Base-by-base conservation (phyloP, 2,113 vertebrate species). In the Tonatia bakeri region DNA sequence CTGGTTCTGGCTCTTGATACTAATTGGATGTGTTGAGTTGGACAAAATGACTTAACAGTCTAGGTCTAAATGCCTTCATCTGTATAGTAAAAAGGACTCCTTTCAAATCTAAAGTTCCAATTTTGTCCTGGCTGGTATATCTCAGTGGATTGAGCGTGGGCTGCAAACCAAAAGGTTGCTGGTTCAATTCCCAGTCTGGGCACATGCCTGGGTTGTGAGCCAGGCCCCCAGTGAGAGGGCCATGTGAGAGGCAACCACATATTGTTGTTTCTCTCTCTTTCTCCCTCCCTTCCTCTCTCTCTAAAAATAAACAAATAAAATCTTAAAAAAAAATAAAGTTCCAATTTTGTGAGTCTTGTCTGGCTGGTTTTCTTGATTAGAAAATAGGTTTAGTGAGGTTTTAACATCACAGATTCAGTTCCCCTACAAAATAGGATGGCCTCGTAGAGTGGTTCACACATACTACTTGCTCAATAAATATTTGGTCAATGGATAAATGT, bases 401-500 rank as follows among this genome's bases (percentile, higher is more conserved):
- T 85, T 82, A 88, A 69, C 67, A 91, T 56, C 72, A 94, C 43
- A 69, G 80, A 88, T 73, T 92, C 61, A 83, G 31, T 81, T 95
- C 75, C 87, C 89, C 76, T 82, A 54, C 24, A 94, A 80, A 79
- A 79, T 70, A 80, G 79, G 87, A 87, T 75, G 40, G 73, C 36
- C 31, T 31, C 50, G 4, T 19, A 77, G 15, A 82, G 40, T n/a
- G 43, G 67, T 93, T 80, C 69, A 56, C 47, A 93, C 72, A 82
- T 20, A 85, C n/a, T 80, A 94, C 14, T 73, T 90, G n/a, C 50
- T 90, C 67, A 96, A 45, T 52, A 84, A 94, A 92, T 96, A 94
- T 92, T 87, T 95, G 65, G 67, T 90, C 70, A 90, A 67, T 91
- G 95, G 94, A 38, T 85, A 82, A 64, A 90, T 90, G n/a, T 92